phyloP scores from a whole-genome alignment of 2,797 vertebrate species.

The Trichosurus vulpecula region DNA sequence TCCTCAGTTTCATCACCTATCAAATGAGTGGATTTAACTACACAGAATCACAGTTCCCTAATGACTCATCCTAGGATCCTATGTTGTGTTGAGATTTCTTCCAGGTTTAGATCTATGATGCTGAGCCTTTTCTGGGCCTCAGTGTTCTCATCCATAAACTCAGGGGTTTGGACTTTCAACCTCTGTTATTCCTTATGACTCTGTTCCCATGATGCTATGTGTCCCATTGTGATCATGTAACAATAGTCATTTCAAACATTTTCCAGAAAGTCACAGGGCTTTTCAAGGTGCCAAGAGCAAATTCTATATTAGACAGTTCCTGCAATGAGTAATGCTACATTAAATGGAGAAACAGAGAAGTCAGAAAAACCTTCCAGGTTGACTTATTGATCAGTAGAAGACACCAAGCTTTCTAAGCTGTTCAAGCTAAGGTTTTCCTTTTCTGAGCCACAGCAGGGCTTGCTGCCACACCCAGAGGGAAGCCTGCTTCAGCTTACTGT shows the following conservation, averaged over 20 bases:
- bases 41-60: neutral
- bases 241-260: neutral
- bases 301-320: neutral
- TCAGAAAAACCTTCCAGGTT: neutral
- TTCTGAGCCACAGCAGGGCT: neutral
- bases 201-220: neutral
- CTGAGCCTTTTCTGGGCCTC: neutral
- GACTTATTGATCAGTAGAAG: neutral
- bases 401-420: neutral
- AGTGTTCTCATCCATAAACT: neutral
- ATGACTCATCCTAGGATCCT: no score
- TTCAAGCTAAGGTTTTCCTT: neutral
- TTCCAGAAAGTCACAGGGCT: neutral
- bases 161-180: neutral
- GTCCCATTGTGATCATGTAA: neutral
- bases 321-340: neutral
- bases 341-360: neutral
- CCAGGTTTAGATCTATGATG: neutral
- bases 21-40: neutral
- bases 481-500: neutral
- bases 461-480: neutral
- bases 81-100: neutral
- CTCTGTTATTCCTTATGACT: neutral
- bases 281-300: neutral
- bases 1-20: neutral